These are phyloP conservation scores for Parnassius orleans DNA, from an alignment of 2,888 invertebrate species.

Conservation along the genomic window DNA sequence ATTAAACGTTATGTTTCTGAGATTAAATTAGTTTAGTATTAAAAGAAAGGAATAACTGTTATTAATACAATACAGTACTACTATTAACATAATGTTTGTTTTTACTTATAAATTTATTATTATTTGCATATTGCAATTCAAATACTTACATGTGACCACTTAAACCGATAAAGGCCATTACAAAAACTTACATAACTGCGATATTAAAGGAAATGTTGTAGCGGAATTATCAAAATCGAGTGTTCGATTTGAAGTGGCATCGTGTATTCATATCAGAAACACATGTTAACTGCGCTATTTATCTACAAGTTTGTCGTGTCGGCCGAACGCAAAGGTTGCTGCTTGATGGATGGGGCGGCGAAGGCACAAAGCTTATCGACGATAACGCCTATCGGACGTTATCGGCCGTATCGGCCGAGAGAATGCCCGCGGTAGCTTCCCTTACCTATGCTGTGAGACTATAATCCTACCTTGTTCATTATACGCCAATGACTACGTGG, in stretches of 20 bases:
- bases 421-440: slow-evolving; percentile 42
- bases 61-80: no score
- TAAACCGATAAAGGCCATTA: slow-evolving; percentile 44
- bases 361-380: slow-evolving; percentile 69
- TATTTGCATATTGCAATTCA: neutral
- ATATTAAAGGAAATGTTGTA: slow-evolving; percentile 64
- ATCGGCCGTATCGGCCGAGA: slow-evolving; percentile 55
- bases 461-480: slow-evolving; percentile 71
- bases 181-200: slow-evolving; percentile 43
- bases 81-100: no score
- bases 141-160: slow-evolving; percentile 24
- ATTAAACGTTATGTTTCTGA: no score
- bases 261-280: slow-evolving; percentile 68
- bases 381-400: slow-evolving; percentile 63
- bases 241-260: slow-evolving; percentile 65
- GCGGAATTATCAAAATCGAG: slow-evolving; percentile 57
- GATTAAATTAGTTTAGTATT: no score
- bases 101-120: no score
- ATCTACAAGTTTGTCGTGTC: slow-evolving; percentile 57
- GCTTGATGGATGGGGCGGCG: slow-evolving; percentile 76
- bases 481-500: slow-evolving; percentile 58
- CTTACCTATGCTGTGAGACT: slow-evolving; percentile 41
- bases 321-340: slow-evolving; percentile 69
- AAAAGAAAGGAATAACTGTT: no score
- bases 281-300: slow-evolving; percentile 72